These are phyloP conservation scores for Zelleria hepariella DNA, from an alignment of 2,888 invertebrate species.

Conservation along the genomic window DNA sequence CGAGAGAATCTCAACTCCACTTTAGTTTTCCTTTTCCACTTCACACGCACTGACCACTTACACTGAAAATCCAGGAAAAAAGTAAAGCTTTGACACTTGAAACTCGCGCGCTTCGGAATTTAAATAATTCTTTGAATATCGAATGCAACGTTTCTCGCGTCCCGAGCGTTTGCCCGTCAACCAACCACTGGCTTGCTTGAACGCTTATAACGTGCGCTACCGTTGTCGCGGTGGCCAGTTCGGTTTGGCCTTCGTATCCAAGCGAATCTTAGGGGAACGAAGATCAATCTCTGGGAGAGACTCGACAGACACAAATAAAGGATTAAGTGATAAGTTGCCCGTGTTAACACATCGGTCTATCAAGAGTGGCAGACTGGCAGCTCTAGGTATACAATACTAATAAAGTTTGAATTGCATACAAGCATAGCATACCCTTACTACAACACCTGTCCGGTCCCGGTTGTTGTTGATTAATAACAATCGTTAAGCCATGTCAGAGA, in stretches of 20 bases:
- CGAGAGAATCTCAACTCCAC: constrained; percentile 18
- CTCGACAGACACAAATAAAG: neutral
- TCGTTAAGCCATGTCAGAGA: no score
- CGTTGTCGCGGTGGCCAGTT: neutral
- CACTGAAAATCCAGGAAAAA: neutral
- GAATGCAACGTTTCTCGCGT: neutral
- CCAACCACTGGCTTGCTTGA: neutral
- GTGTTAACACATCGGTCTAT: neutral
- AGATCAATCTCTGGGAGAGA: neutral
- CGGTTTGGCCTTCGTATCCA: neutral
- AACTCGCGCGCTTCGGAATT: neutral
- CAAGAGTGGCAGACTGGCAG: neutral
- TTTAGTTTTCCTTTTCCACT: constrained; percentile 14
- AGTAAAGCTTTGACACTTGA: neutral
- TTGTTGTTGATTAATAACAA: no score
- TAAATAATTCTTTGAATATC: neutral
- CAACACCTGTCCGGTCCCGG: no score
- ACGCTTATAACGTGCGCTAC: neutral
- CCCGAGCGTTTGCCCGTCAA: neutral
- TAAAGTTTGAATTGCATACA: no score
- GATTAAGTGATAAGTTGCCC: neutral
- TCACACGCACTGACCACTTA: constrained; percentile 11
- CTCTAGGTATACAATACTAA: no score
- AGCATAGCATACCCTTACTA: no score
- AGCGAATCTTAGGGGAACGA: neutral